Conservation (phyloP, 2,888 invertebrate genomes). For the Venustoraphidia nigricollis region DNA sequence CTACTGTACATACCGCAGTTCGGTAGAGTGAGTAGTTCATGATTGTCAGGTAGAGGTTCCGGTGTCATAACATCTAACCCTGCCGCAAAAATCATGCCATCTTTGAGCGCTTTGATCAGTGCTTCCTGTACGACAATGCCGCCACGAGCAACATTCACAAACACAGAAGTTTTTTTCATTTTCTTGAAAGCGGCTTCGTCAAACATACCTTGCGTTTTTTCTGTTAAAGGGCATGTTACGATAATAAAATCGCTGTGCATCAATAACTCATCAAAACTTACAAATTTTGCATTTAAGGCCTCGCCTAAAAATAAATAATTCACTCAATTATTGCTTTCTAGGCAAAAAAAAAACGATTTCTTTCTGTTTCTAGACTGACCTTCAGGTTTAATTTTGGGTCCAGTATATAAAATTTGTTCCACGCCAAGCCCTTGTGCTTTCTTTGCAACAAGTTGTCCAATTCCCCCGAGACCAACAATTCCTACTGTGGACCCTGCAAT, state of each 20-base stretch:
- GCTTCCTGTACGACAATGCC: conserved; percentile 71
- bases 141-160: conserved; percentile 64
- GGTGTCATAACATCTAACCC: conserved; percentile 86
- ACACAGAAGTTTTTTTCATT: conserved; percentile 62
- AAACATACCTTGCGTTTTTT: conserved; percentile 54
- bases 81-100: conserved; percentile 64
- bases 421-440: conserved; percentile 61
- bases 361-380: conserved; percentile 22
- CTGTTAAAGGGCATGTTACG: conserved; percentile 48
- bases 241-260: conserved; percentile 60
- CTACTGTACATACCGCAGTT: conserved; percentile 55
- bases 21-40: conserved; percentile 59
- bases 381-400: conserved; percentile 48
- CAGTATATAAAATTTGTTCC: conserved; percentile 53
- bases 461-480: conserved; percentile 66
- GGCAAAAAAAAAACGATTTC: background rate
- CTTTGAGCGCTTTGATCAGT: conserved; percentile 59
- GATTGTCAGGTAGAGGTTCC: conserved; percentile 70
- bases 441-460: conserved; percentile 59
- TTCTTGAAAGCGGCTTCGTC: conserved; percentile 45
- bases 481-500: conserved; percentile 66
- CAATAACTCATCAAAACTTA: conserved; percentile 49
- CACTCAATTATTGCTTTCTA: background rate
- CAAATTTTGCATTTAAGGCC: conserved; percentile 42
- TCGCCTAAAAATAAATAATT: conserved; percentile 21